Base-by-base conservation (phyloP, 30 jellyfish, hydroid and myxozoan species). In the Catostylus mosaicus region DNA sequence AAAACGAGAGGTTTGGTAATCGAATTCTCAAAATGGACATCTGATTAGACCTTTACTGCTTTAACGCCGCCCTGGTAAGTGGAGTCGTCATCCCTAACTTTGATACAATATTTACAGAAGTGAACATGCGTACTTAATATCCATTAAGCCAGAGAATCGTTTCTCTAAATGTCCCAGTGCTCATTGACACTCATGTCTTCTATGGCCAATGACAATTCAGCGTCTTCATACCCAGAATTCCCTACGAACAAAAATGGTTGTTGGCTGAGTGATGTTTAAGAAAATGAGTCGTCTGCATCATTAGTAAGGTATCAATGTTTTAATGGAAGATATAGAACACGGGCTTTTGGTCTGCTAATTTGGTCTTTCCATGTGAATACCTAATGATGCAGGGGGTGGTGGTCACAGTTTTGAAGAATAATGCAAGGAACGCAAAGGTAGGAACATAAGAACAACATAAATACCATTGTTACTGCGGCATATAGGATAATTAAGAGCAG, bases 141-240 rank as follows among this genome's bases (percentile, higher is more conserved):
- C 30, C n/a, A n/a, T n/a, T n/a, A n/a, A n/a, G n/a, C n/a, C 46
- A 8, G 22, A 22, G 20, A 62, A 3, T 65, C 78, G 30, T 30
- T 33, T 12, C 57, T 2, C 20, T 72, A 47, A 16, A 72, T 54
- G 88, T 76, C 88, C 88, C 88, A 76, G 18, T 56, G 69, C 12
- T 60, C 88, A 23, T 26, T 30, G 61, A 60, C 18, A 19, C 22
- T 35, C 78, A 76, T 30, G 67, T 27, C 72, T 19, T 76, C 88
- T 32, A 56, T 37, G 36, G 51, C 88, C 46, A 52, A 32, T 23
- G 88, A 61, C 11, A 76, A 43, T 26, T 76, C 88, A 1, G 68
- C 61, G 56, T 76, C 78, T 22, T 76, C 68, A 11, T 19, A 22
- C 4, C 22, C 51, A 31, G 47, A 4, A 29, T 30, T 40, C 22